Evolutionary conservation across 2,888 invertebrate genomes (phyloP).

Genomic region (Eristalis intricaria): DNA sequence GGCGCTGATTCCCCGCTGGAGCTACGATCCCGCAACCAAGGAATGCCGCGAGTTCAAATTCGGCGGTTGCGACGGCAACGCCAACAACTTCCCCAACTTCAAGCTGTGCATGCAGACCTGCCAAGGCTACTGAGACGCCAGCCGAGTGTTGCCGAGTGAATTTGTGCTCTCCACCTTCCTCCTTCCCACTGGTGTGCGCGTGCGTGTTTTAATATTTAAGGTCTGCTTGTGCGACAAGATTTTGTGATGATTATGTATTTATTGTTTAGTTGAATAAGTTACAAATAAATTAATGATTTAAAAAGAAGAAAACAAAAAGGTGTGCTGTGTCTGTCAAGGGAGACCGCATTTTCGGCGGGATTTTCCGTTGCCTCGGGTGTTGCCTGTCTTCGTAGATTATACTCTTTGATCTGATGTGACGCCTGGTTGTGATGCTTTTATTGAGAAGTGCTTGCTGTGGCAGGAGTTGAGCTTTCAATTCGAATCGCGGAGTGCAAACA

Average conservation of each 20-base stretch:
- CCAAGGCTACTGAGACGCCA: slow-evolving; percentile 76
- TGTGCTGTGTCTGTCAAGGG: not conserved
- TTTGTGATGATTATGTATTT: slow-evolving; percentile 31
- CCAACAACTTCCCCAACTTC: slow-evolving; percentile 82
- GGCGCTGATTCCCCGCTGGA: slow-evolving; percentile 80
- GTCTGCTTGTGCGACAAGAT: slow-evolving; percentile 15
- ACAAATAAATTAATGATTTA: slow-evolving; percentile 12
- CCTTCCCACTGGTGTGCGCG: not conserved
- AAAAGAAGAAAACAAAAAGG: not conserved
- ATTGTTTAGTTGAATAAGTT: slow-evolving; percentile 34
- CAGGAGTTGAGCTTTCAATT: too few species aligned
- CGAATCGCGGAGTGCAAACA: too few species aligned
- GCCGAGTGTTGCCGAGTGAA: not conserved
- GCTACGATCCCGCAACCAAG: slow-evolving; percentile 82
- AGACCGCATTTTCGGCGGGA: not conserved
- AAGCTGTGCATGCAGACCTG: slow-evolving; percentile 82
- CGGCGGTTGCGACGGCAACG: slow-evolving; percentile 84
- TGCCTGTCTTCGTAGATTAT: too few species aligned
- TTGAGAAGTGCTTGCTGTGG: too few species aligned
- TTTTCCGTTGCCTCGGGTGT: not conserved
- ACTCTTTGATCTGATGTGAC: too few species aligned
- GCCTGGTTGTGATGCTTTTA: too few species aligned
- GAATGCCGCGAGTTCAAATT: slow-evolving; percentile 83
- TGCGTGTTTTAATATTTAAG: slow-evolving; percentile 11
- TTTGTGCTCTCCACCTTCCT: not conserved